These are phyloP conservation scores for Amphibalanus amphitrite DNA, from an alignment of 1,140 invertebrate genomes.

Conservation along the genomic window DNA sequence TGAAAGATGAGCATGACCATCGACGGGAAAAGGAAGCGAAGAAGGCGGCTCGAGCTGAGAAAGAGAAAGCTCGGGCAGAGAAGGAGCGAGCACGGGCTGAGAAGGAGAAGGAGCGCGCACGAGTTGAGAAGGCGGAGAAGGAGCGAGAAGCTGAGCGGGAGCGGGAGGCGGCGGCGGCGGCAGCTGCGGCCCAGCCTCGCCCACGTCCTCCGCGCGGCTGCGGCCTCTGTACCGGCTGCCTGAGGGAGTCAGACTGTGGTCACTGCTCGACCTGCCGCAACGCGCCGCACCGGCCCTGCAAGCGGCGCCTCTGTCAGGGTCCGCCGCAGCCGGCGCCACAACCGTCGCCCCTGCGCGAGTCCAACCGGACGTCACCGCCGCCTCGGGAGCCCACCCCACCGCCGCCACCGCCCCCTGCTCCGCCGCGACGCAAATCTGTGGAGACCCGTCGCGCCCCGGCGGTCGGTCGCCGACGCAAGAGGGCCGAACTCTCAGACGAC, in stretches of 20 bases:
- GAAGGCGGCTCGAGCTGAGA: not conserved
- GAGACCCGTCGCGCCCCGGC: not conserved
- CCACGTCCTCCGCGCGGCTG: not conserved
- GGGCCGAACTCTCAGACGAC: not conserved
- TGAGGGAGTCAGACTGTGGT: not conserved
- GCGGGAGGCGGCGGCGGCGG: not conserved
- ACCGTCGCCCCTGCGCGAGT: not conserved
- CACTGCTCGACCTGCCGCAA: not conserved
- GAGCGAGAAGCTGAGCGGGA: too few species aligned
- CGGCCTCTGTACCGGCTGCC: not conserved
- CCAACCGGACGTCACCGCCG: not conserved
- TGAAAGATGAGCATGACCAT: not conserved
- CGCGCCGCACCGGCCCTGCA: not conserved
- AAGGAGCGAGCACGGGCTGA: too few species aligned
- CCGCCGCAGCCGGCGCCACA: too few species aligned
- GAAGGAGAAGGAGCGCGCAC: too few species aligned
- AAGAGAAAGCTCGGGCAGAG: too few species aligned
- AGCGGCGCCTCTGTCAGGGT: not conserved
- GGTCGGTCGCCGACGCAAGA: not conserved
- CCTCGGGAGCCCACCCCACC: not conserved
- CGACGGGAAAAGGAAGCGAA: not conserved
- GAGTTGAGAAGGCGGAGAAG: too few species aligned
- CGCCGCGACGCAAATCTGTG: not conserved
- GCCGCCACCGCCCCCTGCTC: too few species aligned
- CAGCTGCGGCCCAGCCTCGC: not conserved